Evolutionary conservation across 2,888 invertebrate genomes (phyloP).

Genomic region (Folsomia candida): DNA sequence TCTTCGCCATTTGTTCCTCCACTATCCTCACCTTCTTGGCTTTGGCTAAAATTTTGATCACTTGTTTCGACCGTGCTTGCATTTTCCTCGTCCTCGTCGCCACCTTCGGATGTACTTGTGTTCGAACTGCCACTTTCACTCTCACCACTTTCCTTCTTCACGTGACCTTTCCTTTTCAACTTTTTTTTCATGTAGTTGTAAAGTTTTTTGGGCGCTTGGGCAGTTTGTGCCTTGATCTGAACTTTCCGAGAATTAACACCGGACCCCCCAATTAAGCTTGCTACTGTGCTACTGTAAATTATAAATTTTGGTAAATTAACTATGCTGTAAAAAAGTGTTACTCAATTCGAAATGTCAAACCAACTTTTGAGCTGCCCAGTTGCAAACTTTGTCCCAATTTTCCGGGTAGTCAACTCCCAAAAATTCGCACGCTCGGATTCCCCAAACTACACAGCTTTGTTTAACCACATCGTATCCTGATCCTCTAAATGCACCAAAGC

Average conservation of each 20-base stretch:
- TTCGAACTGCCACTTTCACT: neutral
- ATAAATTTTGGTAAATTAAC: neutral
- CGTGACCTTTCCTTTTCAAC: conserved; percentile 15
- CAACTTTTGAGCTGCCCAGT: conserved; percentile 44
- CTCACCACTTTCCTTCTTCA: too few relatives aligned
- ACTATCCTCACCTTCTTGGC: neutral
- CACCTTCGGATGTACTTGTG: too few relatives aligned
- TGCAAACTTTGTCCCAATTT: conserved; percentile 44
- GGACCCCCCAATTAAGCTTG: conserved; percentile 36
- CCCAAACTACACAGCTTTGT: conserved; percentile 46
- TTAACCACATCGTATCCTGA: conserved; percentile 41
- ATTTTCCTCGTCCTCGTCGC: conserved; percentile 3
- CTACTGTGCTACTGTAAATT: conserved; percentile 34
- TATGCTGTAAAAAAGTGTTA: neutral
- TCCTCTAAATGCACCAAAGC: conserved; percentile 28
- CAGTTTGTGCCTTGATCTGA: conserved; percentile 28
- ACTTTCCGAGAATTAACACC: conserved; percentile 36
- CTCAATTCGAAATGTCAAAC: neutral
- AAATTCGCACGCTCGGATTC: conserved; percentile 34
- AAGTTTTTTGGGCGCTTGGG: conserved; percentile 26
- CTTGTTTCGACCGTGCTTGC: neutral
- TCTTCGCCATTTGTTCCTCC: neutral
- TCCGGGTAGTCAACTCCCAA: conserved; percentile 39
- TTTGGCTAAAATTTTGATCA: neutral
- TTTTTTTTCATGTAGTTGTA: conserved; percentile 29